phyloP scores from a whole-genome alignment of 1,140 invertebrate species.

The Tenebrio molitor region DNA sequence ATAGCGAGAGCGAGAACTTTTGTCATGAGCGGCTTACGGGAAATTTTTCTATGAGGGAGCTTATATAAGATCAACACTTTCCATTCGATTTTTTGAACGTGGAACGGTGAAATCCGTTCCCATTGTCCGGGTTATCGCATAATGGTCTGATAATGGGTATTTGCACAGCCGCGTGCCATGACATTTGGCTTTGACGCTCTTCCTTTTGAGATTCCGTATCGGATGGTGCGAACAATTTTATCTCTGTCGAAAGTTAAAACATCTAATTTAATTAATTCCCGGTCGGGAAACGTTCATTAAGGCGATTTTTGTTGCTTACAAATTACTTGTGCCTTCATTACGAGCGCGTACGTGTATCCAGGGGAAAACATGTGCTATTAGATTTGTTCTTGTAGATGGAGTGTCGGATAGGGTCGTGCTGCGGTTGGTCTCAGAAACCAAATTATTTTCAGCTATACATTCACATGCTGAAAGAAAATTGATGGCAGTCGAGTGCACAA shows the following conservation, averaged over 20 bases:
- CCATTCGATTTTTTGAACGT: slow-evolving; percentile 29
- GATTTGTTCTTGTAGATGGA: not conserved
- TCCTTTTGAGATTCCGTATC: not conserved
- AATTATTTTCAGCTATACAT: not conserved
- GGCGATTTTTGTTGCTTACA: not conserved
- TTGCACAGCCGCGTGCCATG: slow-evolving; percentile 26
- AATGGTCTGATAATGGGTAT: slow-evolving; percentile 26
- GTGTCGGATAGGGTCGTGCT: too few species aligned
- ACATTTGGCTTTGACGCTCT: slow-evolving; percentile 19
- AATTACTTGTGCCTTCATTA: not conserved
- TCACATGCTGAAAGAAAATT: slow-evolving; percentile 5
- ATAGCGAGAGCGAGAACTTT: not conserved
- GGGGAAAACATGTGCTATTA: not conserved
- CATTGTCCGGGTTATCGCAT: slow-evolving; percentile 17
- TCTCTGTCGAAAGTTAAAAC: not conserved
- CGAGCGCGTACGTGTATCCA: not conserved
- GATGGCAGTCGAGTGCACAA: not conserved
- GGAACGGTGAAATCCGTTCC: slow-evolving; percentile 20
- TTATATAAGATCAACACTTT: slow-evolving; percentile 36
- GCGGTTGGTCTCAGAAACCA: too few species aligned
- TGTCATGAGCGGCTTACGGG: slow-evolving; percentile 6
- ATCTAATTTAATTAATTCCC: slow-evolving; percentile 18
- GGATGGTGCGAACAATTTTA: slow-evolving; percentile 10
- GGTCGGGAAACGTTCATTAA: not conserved
- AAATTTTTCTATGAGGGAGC: slow-evolving; percentile 28